A percentile compares a stretch with the other conserved stretches of the same genome.
Evolutionary conservation across 1,140 invertebrate genomes (phyloP).

Genomic region (Conus ventricosus): DNA sequence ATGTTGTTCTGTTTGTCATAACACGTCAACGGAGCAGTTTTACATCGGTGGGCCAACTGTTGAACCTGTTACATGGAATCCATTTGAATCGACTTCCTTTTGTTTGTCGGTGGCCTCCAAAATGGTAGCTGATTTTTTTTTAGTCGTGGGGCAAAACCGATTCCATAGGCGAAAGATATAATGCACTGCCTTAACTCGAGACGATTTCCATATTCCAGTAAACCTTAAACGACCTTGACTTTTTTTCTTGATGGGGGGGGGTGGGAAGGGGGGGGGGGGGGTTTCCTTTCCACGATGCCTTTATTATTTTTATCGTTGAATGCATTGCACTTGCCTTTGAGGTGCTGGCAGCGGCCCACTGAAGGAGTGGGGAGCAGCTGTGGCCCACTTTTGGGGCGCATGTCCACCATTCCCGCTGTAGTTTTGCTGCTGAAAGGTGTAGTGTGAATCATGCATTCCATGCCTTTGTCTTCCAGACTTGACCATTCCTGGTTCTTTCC

Average conservation of each 20-base stretch:
- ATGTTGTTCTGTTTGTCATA: too few species aligned
- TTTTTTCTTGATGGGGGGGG: background rate
- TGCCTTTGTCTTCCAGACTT: background rate
- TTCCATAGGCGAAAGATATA: background rate
- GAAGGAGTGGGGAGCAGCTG: background rate
- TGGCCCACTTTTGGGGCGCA: too few species aligned
- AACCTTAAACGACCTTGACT: too few species aligned
- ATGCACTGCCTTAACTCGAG: background rate
- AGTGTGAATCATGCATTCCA: background rate
- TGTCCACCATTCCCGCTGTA: background rate
- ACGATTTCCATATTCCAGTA: too few species aligned
- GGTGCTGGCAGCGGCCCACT: background rate
- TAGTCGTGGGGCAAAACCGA: background rate
- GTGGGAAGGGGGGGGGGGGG: background rate
- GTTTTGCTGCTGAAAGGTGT: background rate
- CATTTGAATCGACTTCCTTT: background rate
- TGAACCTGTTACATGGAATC: constrained; percentile 26
- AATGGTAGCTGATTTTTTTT: background rate
- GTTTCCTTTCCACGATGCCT: background rate
- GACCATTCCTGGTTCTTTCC: background rate
- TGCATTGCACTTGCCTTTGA: background rate
- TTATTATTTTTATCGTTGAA: background rate
- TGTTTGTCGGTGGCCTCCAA: background rate
- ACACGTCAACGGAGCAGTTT: background rate
- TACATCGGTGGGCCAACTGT: constrained; percentile 26